Evolutionary conservation across 2,888 invertebrate genomes (phyloP), one percentile per base, ranked within the genome.

Genomic region (Autographa pulchrina): DNA sequence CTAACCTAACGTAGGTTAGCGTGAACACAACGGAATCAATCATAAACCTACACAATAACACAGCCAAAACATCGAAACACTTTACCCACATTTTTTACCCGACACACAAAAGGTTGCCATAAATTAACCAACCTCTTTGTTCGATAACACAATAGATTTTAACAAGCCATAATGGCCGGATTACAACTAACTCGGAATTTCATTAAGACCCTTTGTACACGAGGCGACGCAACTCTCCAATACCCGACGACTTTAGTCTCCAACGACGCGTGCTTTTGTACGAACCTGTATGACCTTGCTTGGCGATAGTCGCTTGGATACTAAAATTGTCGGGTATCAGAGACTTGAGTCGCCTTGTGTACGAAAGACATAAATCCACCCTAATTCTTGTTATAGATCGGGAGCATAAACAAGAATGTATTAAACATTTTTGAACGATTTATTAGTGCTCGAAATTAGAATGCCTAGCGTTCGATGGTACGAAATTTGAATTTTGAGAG

Each of bases 131-230:
- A 88, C 86, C 85, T 86, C 79, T 91, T 93, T 93, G 92, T 93
- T 90, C 86, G 88, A 81, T 77, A 81, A 61, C 76, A 93, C 93
- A 93, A 94, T 94, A 91, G 93, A 88, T 90, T 90, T 89, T 93
- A 94, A 94, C 92, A 87, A 93, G 89, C 87, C 88, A 87, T 92
- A 92, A 93, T 92, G 85, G 90, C 85, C 78, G 91, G 91, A 93
- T 94, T 93, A 92, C 83, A 83, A 75, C 71, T 63, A 75, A 81
- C 80, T 80, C 70, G 91, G 92, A 92, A 93, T 94, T 94, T 93
- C 93, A 94, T 94, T 93, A 92, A 86, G 88, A 84, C 83, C 83
- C 38, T 38, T 38, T 11, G 11, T 38, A 38, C 38, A 38, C 11
- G 1, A 38, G 38, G 38, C 38, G 8, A 38, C 38, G 11, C 9